Evolutionary conservation across 2,113 vertebrate species (phyloP).

Genomic region (Cinclus mexicanus): DNA sequence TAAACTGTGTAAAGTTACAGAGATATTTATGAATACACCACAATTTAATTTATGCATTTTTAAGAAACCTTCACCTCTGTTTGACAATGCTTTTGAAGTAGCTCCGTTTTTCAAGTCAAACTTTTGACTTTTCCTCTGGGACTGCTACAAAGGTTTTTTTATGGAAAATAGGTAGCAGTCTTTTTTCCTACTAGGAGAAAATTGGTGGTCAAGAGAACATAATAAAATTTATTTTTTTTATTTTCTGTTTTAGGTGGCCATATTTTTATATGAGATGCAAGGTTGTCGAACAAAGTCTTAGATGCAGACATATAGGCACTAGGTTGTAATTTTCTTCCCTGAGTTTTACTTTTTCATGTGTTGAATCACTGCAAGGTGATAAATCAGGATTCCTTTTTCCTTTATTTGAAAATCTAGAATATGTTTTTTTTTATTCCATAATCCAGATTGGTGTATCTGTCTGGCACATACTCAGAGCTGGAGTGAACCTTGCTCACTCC

Average conservation of each 20-base stretch:
- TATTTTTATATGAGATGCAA: background rate
- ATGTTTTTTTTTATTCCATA: background rate
- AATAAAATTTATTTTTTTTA: background rate
- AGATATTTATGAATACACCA: conserved; percentile 30
- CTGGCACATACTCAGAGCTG: background rate
- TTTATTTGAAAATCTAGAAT: background rate
- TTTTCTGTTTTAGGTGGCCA: background rate
- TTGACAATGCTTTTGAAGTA: conserved; percentile 81
- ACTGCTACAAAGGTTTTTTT: conserved; percentile 72
- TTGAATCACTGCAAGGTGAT: background rate
- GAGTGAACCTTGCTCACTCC: background rate
- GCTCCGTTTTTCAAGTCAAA: conserved; percentile 78
- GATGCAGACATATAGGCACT: background rate
- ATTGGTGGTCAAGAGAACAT: conserved; percentile 39
- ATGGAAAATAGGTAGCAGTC: conserved; percentile 58
- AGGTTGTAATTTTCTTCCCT: background rate
- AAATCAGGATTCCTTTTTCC: background rate
- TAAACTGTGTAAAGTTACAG: background rate
- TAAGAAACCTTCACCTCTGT: conserved; percentile 62
- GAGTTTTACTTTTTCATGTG: background rate
- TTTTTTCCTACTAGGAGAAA: conserved; percentile 1
- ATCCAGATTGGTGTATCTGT: background rate
- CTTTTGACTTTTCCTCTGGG: conserved; percentile 75
- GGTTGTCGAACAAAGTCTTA: background rate
- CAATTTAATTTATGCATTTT: conserved; percentile 65